Evolutionary conservation across 2,113 vertebrate genomes (phyloP).

Genomic region (Naja naja): DNA sequence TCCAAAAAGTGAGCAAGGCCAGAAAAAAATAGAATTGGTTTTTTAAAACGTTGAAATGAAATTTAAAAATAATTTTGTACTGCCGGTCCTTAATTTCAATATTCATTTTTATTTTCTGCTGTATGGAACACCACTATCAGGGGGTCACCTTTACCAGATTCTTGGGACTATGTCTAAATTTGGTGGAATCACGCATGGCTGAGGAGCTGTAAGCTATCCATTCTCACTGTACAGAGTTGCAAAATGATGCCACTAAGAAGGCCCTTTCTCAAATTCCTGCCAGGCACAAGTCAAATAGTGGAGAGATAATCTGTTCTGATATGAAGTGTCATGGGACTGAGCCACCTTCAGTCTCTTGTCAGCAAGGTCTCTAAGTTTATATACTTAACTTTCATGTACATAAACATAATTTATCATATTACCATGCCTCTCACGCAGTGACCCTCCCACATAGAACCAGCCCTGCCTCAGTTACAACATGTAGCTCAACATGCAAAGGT

Average conservation of each 20-base stretch:
- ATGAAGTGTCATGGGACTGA: neutral
- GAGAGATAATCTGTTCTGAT: neutral
- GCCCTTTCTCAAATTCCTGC: neutral
- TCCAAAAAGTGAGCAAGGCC: neutral
- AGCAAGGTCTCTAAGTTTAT: neutral
- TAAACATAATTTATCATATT: neutral
- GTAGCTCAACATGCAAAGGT: neutral
- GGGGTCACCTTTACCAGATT: neutral
- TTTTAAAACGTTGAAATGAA: neutral
- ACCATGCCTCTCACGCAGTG: neutral
- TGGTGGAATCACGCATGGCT: neutral
- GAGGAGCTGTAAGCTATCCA: neutral
- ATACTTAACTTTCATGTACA: neutral
- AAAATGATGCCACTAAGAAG: neutral
- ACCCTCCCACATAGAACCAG: neutral
- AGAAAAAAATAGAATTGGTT: neutral
- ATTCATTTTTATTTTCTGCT: neutral
- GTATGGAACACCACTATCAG: neutral
- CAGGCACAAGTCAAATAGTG: neutral
- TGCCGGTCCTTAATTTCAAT: neutral
- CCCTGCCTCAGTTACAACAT: neutral
- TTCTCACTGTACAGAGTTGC: neutral
- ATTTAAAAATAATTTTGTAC: neutral
- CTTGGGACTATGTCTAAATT: neutral
- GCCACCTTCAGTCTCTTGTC: neutral